phyloP scores from a whole-genome alignment of 2,113 vertebrate species.

The Pluvialis apricaria region DNA sequence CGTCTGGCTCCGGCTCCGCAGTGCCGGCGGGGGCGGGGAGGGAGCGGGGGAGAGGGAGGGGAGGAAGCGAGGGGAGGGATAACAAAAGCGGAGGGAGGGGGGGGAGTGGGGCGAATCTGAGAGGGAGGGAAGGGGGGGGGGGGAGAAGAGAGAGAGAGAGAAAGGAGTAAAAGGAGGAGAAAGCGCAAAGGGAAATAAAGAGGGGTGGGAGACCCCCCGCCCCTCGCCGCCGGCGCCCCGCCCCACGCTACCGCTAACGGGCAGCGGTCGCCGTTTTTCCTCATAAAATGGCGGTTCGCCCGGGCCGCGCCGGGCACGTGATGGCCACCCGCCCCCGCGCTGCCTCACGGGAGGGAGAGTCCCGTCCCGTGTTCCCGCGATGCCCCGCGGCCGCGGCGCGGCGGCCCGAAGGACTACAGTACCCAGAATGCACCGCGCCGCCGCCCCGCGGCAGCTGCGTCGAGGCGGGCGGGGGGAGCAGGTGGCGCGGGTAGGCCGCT shows the following conservation, averaged over 20 bases:
- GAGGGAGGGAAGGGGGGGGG: background rate
- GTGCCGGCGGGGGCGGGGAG: background rate
- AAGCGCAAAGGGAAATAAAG: background rate
- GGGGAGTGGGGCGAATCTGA: background rate
- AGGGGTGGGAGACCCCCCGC: background rate
- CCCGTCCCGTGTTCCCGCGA: background rate
- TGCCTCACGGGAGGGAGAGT: constrained; percentile 39
- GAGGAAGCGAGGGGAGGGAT: background rate
- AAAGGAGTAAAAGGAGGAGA: background rate
- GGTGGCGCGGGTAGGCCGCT: too few relatives aligned
- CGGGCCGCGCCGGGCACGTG: background rate
- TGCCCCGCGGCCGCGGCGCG: fast-evolving
- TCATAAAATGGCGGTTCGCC: constrained; percentile 71
- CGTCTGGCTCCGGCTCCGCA: constrained; percentile 48
- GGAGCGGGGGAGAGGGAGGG: background rate
- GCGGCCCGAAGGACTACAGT: background rate
- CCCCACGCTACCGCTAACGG: background rate
- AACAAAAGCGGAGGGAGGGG: background rate
- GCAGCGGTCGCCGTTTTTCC: background rate
- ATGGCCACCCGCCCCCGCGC: background rate
- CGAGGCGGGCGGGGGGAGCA: background rate
- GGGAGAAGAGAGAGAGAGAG: background rate
- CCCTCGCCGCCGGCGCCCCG: background rate
- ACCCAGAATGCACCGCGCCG: background rate
- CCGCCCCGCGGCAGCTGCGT: too few relatives aligned